These are phyloP conservation scores for Boulengerochromis microlepis DNA, from an alignment of 2,113 vertebrate species.

Conservation along the genomic window DNA sequence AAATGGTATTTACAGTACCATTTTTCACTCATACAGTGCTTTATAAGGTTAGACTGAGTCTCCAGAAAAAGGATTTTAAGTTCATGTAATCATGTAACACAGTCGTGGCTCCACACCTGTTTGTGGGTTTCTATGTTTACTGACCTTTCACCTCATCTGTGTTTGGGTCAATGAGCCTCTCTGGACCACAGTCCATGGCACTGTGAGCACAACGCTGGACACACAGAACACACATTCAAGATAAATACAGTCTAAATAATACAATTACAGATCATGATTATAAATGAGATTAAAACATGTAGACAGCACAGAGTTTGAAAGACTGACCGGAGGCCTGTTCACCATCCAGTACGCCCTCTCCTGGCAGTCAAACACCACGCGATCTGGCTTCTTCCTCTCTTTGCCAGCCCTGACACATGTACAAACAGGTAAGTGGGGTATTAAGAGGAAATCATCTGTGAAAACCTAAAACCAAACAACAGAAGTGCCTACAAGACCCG, in stretches of 20 bases:
- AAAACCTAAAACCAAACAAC: neutral
- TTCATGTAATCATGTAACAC: neutral
- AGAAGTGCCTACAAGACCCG: neutral
- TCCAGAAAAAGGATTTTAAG: neutral
- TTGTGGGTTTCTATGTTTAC: neutral
- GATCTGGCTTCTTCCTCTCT: constrained; percentile 84
- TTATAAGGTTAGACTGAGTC: accelerated
- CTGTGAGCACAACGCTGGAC: constrained; percentile 79
- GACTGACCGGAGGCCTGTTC: constrained; percentile 83
- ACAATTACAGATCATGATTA: neutral
- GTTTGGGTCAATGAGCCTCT: constrained; percentile 81
- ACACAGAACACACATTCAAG: neutral
- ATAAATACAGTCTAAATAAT: neutral
- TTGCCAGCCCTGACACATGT: constrained; percentile 76
- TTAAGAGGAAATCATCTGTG: neutral
- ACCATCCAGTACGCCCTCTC: constrained; percentile 96
- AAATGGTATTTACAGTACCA: neutral
- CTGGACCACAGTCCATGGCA: constrained; percentile 79
- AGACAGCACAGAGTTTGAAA: neutral
- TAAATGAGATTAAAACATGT: neutral
- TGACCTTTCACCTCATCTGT: constrained; percentile 84
- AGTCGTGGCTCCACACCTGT: neutral
- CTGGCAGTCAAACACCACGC: constrained; percentile 89
- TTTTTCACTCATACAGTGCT: neutral
- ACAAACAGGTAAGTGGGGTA: neutral